These are phyloP conservation scores for Leptura quadrifasciata DNA, from an alignment of 2,888 invertebrate genomes.

Conservation along the genomic window DNA sequence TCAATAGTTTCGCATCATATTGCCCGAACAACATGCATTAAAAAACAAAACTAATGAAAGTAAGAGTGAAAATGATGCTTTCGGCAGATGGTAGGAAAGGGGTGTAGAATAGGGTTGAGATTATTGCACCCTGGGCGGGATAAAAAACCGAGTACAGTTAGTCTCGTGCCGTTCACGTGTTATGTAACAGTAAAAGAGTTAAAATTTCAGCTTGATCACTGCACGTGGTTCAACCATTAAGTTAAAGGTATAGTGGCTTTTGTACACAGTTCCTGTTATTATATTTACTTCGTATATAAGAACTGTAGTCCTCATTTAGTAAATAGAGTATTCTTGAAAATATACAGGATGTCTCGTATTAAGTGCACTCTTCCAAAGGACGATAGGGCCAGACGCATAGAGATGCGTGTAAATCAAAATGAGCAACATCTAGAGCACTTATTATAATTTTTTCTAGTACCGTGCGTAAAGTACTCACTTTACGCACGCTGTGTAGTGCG, in stretches of 20 bases:
- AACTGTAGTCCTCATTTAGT: no score
- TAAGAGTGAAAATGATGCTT: constrained; percentile 11
- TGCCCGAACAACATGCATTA: not conserved
- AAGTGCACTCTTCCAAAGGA: no score
- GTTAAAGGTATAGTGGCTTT: not conserved
- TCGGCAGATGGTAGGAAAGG: constrained; percentile 39
- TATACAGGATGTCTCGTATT: no score
- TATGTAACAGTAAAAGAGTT: constrained; percentile 25
- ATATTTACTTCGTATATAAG: not conserved
- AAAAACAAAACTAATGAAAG: not conserved
- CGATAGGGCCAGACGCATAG: no score
- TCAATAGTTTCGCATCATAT: not conserved
- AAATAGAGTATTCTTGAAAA: no score
- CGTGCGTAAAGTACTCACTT: no score
- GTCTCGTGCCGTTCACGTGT: constrained; percentile 43
- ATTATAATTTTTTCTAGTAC: no score
- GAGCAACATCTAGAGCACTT: no score
- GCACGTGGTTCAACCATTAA: not conserved
- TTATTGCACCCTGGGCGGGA: constrained; percentile 37
- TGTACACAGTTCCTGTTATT: not conserved
- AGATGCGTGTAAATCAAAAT: no score
- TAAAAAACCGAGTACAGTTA: constrained; percentile 40
- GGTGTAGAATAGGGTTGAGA: constrained; percentile 43
- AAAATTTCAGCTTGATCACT: constrained; percentile 9
- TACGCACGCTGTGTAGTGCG: no score